phyloP scores from a whole-genome alignment of 2,888 invertebrate genomes.

The Drosophila cognata region DNA sequence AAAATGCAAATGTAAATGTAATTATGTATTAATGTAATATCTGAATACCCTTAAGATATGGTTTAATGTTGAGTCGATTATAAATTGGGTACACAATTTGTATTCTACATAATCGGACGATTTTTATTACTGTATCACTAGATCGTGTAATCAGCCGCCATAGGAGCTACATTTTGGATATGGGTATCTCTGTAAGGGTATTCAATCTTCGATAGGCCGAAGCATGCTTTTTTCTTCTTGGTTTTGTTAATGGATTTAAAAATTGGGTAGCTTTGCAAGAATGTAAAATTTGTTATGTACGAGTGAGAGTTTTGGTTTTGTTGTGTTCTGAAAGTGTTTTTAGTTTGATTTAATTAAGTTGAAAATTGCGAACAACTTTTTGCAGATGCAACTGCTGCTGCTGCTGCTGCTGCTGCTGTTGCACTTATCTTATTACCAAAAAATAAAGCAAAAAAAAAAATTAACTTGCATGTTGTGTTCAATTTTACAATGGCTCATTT shows the following conservation, averaged over 20 bases:
- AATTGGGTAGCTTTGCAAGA: conserved; percentile 53
- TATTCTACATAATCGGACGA: neutral
- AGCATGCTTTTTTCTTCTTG: neutral
- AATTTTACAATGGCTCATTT: conserved; percentile 46
- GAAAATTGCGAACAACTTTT: conserved; percentile 54
- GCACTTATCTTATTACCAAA: conserved; percentile 27
- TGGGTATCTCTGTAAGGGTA: conserved; percentile 3
- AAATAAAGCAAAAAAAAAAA: conserved; percentile 32
- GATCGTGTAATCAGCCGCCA: neutral
- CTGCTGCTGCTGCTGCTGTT: conserved; percentile 17
- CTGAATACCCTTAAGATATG: neutral
- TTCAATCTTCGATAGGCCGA: conserved; percentile 14
- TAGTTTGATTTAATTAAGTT: conserved; percentile 62
- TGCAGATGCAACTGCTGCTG: conserved; percentile 26
- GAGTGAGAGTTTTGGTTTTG: conserved; percentile 39
- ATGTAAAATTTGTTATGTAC: conserved; percentile 45
- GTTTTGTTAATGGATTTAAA: conserved; percentile 50
- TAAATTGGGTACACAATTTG: neutral
- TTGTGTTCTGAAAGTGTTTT: conserved; percentile 14
- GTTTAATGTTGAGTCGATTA: neutral
- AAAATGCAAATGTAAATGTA: conserved; percentile 35
- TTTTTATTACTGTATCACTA: neutral
- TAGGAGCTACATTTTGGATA: conserved; percentile 10
- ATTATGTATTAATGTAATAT: conserved; percentile 26
- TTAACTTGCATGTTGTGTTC: conserved; percentile 13